Percentiles rank a stretch among this genome's conserved stretches.
These are phyloP conservation scores for Lasiurus cinereus DNA, from an alignment of 2,113 vertebrate genomes.

Conservation along the genomic window DNA sequence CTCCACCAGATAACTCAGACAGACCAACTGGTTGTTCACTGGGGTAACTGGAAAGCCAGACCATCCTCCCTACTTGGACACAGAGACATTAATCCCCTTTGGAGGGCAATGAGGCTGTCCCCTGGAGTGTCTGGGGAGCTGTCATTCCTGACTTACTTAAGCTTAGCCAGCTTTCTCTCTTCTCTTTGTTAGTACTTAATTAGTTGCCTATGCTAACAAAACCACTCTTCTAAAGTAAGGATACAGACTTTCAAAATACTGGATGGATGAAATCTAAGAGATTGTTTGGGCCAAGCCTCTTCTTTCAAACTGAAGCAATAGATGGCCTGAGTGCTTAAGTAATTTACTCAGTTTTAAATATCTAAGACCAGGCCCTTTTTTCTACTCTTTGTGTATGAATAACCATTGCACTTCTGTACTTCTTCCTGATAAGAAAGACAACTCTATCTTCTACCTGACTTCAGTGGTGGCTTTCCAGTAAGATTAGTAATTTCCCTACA, in stretches of 20 bases:
- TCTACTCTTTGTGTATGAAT: not conserved
- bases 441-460: not conserved
- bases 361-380: not conserved
- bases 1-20: not conserved
- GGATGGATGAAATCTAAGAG: not conserved
- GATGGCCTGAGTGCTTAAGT: not conserved
- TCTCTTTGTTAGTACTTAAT: not conserved
- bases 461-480: not conserved
- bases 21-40: not conserved
- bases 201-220: not conserved
- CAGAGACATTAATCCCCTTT: not conserved
- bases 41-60: not conserved
- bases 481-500: not conserved
- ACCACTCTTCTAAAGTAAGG: not conserved
- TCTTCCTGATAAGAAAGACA: not conserved
- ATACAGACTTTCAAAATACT: not conserved
- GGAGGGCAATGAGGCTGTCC: not conserved
- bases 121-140: not conserved
- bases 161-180: not conserved
- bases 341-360: not conserved
- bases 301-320: constrained; percentile 26
- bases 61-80: not conserved
- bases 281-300: not conserved
- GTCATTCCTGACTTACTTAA: not conserved
- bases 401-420: not conserved